Evolutionary conservation across 53 echinoderm and acorn worm species (phyloP).

Genomic region (Patiria pectinifera): DNA sequence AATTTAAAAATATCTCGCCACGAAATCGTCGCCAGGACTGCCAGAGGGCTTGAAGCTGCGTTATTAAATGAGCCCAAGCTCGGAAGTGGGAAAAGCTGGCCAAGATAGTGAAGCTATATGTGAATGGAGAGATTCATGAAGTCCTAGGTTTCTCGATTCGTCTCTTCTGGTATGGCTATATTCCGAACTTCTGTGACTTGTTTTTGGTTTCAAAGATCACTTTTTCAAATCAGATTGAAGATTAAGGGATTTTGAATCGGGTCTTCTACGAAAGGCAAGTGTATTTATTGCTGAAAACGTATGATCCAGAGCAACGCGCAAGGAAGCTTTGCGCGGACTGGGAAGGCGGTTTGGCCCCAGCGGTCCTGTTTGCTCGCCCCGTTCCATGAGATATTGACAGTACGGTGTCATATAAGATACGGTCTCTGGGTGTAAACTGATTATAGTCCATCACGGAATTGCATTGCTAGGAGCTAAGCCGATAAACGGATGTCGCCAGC

Average conservation of each 20-base stretch:
- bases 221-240: neutral
- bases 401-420: slow-evolving; percentile 28
- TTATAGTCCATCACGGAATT: slow-evolving; percentile 46
- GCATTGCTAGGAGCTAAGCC: slow-evolving; percentile 52
- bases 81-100: neutral
- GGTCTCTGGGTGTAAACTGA: slow-evolving; percentile 43
- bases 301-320: neutral
- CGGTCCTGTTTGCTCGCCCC: slow-evolving; percentile 22
- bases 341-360: neutral
- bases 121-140: neutral
- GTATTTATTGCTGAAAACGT: neutral
- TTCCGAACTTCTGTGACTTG: neutral
- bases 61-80: slow-evolving; percentile 34
- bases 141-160: neutral
- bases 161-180: neutral
- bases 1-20: slow-evolving; percentile 49
- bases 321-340: neutral
- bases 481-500: slow-evolving; percentile 57
- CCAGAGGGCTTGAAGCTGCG: slow-evolving; percentile 17
- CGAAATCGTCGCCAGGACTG: slow-evolving; percentile 53
- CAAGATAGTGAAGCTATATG: neutral
- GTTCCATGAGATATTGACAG: slow-evolving; percentile 11
- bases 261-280: neutral
- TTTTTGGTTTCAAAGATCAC: neutral
- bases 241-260: neutral